Evolutionary conservation across 2,888 invertebrate species (phyloP).

Genomic region (Synergus umbraculus): DNA sequence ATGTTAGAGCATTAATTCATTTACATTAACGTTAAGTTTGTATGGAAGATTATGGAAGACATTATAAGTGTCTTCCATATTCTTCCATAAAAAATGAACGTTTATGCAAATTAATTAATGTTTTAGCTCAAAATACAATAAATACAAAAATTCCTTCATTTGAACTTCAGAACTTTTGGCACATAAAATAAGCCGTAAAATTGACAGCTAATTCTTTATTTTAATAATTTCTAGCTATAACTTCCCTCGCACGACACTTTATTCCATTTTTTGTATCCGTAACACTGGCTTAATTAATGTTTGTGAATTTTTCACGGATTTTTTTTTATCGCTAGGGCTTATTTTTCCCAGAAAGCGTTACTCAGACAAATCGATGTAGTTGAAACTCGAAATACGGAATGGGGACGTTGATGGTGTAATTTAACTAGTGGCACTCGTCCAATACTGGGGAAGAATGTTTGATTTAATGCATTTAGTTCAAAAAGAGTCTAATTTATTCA

Average conservation of each 20-base stretch:
- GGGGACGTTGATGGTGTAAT: neutral
- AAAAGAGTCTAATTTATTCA: neutral
- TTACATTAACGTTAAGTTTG: too few relatives aligned
- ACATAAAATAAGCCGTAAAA: neutral
- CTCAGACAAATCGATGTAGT: neutral
- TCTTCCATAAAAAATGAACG: too few relatives aligned
- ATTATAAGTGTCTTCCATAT: too few relatives aligned
- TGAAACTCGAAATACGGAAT: neutral
- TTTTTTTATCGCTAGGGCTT: neutral
- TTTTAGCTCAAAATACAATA: too few relatives aligned
- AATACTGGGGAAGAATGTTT: neutral
- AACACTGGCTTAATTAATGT: neutral
- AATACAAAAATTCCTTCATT: too few relatives aligned
- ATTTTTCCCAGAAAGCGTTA: neutral
- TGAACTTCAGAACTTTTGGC: too few relatives aligned
- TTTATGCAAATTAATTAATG: too few relatives aligned
- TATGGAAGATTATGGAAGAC: too few relatives aligned
- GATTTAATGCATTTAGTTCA: neutral
- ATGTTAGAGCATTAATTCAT: too few relatives aligned
- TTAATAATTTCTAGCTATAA: neutral
- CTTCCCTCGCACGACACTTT: neutral
- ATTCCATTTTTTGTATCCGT: neutral
- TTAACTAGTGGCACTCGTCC: conserved; percentile 6
- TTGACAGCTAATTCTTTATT: neutral
- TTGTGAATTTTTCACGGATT: neutral